phyloP scores from a whole-genome alignment of 1,140 invertebrate genomes.

The Parasteatoda tepidariorum region DNA sequence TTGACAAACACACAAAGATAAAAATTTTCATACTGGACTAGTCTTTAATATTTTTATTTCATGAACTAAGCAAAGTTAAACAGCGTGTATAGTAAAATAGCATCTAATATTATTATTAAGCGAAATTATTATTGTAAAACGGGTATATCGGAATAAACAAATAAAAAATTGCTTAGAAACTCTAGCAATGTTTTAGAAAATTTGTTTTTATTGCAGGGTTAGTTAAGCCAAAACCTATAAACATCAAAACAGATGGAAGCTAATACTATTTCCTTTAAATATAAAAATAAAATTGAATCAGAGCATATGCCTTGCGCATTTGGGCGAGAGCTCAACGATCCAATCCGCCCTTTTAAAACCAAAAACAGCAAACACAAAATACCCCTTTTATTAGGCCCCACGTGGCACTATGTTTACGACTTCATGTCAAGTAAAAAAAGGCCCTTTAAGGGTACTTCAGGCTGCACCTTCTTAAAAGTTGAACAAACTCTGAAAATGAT shows the following conservation, averaged over 20 bases:
- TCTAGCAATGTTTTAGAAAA: background rate
- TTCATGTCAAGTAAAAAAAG: background rate
- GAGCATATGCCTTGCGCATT: background rate
- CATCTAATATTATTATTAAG: no score
- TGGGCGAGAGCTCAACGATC: background rate
- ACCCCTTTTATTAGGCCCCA: conserved; percentile 1
- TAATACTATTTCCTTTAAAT: background rate
- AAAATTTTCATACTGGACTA: no score
- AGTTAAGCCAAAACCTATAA: background rate
- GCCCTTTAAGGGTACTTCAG: background rate
- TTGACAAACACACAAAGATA: no score
- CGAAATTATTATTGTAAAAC: no score
- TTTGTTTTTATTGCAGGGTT: background rate
- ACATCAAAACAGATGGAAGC: conserved; percentile 18
- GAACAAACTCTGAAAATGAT: conserved; percentile 12
- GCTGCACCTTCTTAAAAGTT: background rate
- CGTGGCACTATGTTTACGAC: conserved; percentile 6
- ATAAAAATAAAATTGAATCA: background rate
- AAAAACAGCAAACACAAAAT: conserved; percentile 8
- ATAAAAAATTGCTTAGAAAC: background rate
- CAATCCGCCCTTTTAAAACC: background rate
- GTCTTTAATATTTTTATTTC: no score
- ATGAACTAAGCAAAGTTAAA: background rate
- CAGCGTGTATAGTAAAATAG: background rate
- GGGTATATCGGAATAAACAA: no score